These are phyloP conservation scores for Sander vitreus DNA, from an alignment of 2,113 vertebrate genomes.

Conservation along the genomic window DNA sequence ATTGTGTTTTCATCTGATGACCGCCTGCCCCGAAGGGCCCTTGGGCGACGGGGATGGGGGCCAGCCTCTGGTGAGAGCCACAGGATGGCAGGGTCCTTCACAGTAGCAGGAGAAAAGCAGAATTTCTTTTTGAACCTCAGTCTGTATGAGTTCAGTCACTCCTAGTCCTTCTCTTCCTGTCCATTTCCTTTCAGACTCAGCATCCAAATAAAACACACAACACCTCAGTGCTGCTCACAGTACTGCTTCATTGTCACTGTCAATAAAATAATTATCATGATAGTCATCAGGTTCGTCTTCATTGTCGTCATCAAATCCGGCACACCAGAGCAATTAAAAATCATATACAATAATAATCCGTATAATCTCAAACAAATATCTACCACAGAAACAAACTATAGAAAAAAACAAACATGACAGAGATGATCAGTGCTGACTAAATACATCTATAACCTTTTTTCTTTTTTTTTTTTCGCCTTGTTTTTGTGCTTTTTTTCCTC, in stretches of 20 bases:
- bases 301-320: constrained; percentile 64
- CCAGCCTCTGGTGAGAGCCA: constrained; percentile 55
- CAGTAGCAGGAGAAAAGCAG: constrained; percentile 61
- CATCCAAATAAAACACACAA: constrained; percentile 61
- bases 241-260: constrained; percentile 58
- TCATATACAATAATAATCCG: constrained; percentile 74
- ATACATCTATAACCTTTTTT: constrained; percentile 75
- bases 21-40: constrained; percentile 35
- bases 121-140: constrained; percentile 41
- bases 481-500: constrained; percentile 80
- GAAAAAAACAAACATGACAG: constrained; percentile 75
- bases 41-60: not conserved
- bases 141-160: constrained; percentile 34
- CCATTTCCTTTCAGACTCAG: constrained; percentile 33
- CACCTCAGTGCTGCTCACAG: constrained; percentile 78
- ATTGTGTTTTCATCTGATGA: constrained; percentile 66
- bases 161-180: constrained; percentile 12
- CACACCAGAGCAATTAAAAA: constrained; percentile 70
- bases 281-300: constrained; percentile 67
- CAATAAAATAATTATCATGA: constrained; percentile 53
- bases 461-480: constrained; percentile 53
- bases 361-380: constrained; percentile 75
- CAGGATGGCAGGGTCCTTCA: constrained; percentile 64
- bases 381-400: constrained; percentile 78
- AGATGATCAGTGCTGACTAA: constrained; percentile 74